Percentiles rank a stretch among this genome's conserved stretches.
Conservation (phyloP, 2,113 vertebrate species). For the Albula goreensis region DNA sequence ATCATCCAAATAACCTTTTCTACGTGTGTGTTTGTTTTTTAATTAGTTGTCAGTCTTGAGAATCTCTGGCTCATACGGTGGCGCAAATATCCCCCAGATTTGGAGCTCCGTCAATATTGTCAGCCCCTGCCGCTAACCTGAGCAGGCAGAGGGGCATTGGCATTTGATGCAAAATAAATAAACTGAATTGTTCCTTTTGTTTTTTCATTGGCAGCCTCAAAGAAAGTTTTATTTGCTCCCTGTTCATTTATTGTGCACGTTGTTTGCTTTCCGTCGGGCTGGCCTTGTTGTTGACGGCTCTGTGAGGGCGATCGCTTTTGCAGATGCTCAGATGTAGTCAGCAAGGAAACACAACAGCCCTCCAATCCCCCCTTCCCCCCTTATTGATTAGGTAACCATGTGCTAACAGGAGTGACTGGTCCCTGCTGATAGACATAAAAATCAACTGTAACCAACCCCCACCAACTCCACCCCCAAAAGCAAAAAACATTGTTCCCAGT, state of each 20-base stretch:
- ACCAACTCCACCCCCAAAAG: not conserved
- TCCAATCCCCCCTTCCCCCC: not conserved
- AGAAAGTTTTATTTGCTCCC: constrained; percentile 72
- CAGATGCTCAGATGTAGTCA: not conserved
- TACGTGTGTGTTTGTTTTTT: constrained; percentile 74
- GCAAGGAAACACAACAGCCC: not conserved
- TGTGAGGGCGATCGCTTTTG: constrained; percentile 26
- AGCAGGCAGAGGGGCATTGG: constrained; percentile 63
- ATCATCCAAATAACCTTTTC: constrained; percentile 68
- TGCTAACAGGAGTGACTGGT: not conserved
- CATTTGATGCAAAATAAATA: constrained; percentile 78
- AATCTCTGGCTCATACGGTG: constrained; percentile 66
- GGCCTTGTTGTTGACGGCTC: constrained; percentile 48
- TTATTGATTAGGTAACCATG: constrained; percentile 21
- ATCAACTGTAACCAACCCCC: not conserved
- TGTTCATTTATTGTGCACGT: constrained; percentile 66
- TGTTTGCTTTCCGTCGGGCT: constrained; percentile 63
- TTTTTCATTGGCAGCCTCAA: constrained; percentile 60
- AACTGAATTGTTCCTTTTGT: constrained; percentile 77
- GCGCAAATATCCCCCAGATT: constrained; percentile 72
- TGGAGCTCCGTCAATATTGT: constrained; percentile 74
- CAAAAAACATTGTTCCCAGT: too few relatives aligned
- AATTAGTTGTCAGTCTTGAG: constrained; percentile 71
- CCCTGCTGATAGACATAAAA: not conserved
- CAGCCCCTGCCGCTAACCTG: constrained; percentile 69